Base-by-base conservation (phyloP, 2,113 vertebrate genomes). In the Myotis davidii region DNA sequence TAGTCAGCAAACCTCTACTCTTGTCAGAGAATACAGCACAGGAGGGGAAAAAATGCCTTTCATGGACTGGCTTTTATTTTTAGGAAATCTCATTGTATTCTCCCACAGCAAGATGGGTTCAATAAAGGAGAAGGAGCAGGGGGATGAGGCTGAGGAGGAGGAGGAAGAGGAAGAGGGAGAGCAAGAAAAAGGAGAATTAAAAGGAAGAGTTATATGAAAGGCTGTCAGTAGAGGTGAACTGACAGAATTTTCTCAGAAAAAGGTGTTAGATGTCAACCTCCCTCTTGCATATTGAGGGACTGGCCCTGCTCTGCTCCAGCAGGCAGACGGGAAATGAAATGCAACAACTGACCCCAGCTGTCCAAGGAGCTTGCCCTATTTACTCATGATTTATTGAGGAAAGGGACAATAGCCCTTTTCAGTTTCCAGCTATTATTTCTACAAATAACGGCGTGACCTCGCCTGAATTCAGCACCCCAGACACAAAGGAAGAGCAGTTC, bases 361-460 rank as follows among this genome's bases (percentile, higher is more conserved):
- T 56, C 94, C 78, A 94, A 96, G 83, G 52, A 95, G 27, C 6
- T 83, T 83, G 34, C 39, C 61, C 65, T 77, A 59, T 87, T 97
- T 87, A 90, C 5, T 81, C 2, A 20, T 88, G 89, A 93, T 78
- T 97, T 96, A 95, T 91, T 93, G 48, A 96, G 9, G 67, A 91
- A 94, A 69, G 10, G 48, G 89, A 96, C 91, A 85, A 88, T 92
- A 90, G 61, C 77, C 78, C 85, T 90, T 87, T 96, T 85, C 82
- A 59, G 29, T 85, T 93, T 93, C 67, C 34, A 85, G 70, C 34
- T 50, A 39, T 87, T 79, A 85, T 93, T 95, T 94, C 79, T 78
- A 61, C 48, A 89, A 91, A 93, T 86, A 86, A 64, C 83, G 70
- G 12, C 52, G 20, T 90, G 86, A 90, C 59, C 81, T 90, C 77